Evolutionary conservation across 2,888 invertebrate species (phyloP), one percentile per base, ranked within the genome.

Genomic region (Lagria hirta): DNA sequence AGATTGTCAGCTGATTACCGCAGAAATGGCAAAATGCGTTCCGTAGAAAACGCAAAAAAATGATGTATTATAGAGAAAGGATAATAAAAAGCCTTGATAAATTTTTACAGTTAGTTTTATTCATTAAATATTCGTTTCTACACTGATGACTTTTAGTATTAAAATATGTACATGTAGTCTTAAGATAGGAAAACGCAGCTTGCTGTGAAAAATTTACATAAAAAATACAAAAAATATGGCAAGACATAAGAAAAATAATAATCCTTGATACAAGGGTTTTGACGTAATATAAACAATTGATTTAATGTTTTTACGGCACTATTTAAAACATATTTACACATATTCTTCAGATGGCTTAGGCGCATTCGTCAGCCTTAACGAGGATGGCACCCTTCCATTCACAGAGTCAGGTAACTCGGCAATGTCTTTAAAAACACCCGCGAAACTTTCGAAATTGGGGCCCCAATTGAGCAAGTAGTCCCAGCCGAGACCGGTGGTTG

Each of bases 381-480:
- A 84, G 50, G 83, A 79, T 52, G 86, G 80, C 63, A 86, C 82
- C 57, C 88, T 76, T 48, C 83, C 83, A 56, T 82, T 83, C 12
- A 84, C 83, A 29, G 84, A 78, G 67, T 95, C 94, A 2, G 95
- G 95, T 57, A 96, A 74, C 73, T 94, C 92, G 27, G 94, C 95
- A 61, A 96, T 95, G 73, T 96, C 96, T 74, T 91, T 93, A 66
- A 95, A 96, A 30, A 96, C 96, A 14, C 95, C 94, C 51, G 93
- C 92, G 66, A 96, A 80, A 69, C 89, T 93, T 71, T 95, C 92
- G 71, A 94, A 96, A 73, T 93, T 95, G 11, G 94, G 92, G 4
- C 95, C 94, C 94, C 95, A 96, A 72, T 95, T 95, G 42, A 96
- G 79, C 52, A 95, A 74, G 67, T 94, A 93, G 66, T 96, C 94